Percentiles rank a stretch among this genome's conserved stretches.
Evolutionary conservation across 2,888 invertebrate genomes (phyloP).

Genomic region (Ypsolopha sequella): DNA sequence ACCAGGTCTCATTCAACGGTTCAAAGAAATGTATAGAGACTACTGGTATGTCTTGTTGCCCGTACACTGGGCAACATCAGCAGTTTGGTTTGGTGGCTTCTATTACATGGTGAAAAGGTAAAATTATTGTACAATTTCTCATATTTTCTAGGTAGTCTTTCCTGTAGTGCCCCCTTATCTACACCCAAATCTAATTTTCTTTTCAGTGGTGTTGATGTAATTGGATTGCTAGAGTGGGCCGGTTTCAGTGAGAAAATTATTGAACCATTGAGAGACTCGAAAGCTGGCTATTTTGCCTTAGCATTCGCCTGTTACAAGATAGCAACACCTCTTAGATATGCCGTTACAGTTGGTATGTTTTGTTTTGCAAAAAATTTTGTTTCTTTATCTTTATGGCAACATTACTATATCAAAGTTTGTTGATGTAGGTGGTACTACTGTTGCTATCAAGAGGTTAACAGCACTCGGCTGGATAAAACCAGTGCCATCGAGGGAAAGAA

Average conservation of each 20-base stretch:
- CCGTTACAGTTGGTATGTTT: slow-evolving; percentile 86
- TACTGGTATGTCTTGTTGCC: slow-evolving; percentile 98
- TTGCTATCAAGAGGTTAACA: slow-evolving; percentile 85
- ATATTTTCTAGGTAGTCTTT: too few species aligned
- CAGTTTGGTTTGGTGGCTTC: slow-evolving; percentile 89
- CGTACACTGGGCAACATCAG: slow-evolving; percentile 91
- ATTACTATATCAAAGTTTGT: background rate
- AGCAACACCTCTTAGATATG: slow-evolving; percentile 90
- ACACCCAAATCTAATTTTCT: too few species aligned
- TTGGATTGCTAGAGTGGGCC: slow-evolving; percentile 79
- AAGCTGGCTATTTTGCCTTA: slow-evolving; percentile 90
- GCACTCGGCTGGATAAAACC: slow-evolving; percentile 86
- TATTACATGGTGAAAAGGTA: slow-evolving; percentile 91
- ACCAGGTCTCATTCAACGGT: slow-evolving; percentile 79
- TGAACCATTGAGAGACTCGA: slow-evolving; percentile 80
- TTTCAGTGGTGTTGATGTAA: slow-evolving; percentile 93
- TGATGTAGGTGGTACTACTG: slow-evolving; percentile 82
- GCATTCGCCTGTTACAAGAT: slow-evolving; percentile 95
- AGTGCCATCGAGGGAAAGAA: slow-evolving; percentile 75
- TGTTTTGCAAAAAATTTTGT: slow-evolving; percentile 20
- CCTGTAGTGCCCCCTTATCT: too few species aligned
- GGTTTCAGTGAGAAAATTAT: slow-evolving; percentile 85
- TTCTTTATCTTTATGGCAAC: too few species aligned
- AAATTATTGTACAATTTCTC: slow-evolving; percentile 13
- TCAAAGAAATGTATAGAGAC: slow-evolving; percentile 93